A percentile compares a stretch with the other conserved stretches of the same genome.
Evolutionary conservation across 2,113 vertebrate genomes (phyloP).

Genomic region (Dunckerocampus dactyliophorus): DNA sequence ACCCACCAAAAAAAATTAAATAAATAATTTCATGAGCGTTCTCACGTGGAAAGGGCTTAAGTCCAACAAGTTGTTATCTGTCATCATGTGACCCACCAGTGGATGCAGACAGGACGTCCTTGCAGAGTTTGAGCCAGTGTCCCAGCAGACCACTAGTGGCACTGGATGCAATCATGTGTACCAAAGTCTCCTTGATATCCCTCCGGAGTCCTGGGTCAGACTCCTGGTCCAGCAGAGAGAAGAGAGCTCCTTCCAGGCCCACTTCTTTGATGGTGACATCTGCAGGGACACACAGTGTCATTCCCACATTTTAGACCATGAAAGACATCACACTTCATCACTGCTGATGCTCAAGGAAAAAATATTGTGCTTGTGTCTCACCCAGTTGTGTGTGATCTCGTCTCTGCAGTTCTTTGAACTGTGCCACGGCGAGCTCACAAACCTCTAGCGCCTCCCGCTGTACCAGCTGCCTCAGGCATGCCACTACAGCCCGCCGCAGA

Average conservation of each 20-base stretch:
- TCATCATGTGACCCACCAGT: constrained; percentile 68
- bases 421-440: constrained; percentile 79
- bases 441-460: constrained; percentile 88
- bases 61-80: neutral
- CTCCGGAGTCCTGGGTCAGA: constrained; percentile 77
- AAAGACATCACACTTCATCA: no score
- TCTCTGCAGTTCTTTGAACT: constrained; percentile 78
- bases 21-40: no score
- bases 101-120: constrained; percentile 88
- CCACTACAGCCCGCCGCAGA: constrained; percentile 81
- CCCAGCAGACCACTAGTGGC: constrained; percentile 80
- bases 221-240: constrained; percentile 86
- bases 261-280: constrained; percentile 87
- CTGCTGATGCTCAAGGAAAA: no score
- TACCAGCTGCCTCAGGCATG: constrained; percentile 86
- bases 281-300: constrained; percentile 42
- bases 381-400: constrained; percentile 78
- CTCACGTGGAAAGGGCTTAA: no score
- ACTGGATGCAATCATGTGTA: constrained; percentile 82
- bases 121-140: constrained; percentile 92
- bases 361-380: constrained; percentile 32
- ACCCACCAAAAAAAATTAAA: no score
- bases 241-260: constrained; percentile 87
- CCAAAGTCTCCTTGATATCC: constrained; percentile 87
- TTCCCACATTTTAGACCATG: no score